Evolutionary conservation across 1,140 invertebrate species (phyloP).

Genomic region (Cylas formicarius): DNA sequence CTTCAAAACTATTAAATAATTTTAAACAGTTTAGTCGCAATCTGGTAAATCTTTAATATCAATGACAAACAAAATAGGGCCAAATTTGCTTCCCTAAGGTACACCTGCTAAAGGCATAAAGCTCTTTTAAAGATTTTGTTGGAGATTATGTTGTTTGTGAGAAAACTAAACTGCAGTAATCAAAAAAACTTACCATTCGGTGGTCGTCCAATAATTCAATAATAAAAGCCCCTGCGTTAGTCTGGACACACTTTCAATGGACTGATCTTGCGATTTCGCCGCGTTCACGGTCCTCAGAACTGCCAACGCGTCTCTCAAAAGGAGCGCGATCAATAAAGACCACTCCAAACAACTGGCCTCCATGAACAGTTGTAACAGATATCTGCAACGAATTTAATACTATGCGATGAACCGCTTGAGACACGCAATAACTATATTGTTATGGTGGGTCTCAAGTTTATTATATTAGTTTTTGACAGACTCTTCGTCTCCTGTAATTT

Average conservation of each 20-base stretch:
- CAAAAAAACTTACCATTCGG: conserved; percentile 58
- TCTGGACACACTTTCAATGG: conserved; percentile 58
- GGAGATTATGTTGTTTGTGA: neutral
- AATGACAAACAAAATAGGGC: too few species aligned
- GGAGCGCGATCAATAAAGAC: conserved; percentile 70
- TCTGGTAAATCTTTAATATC: too few species aligned
- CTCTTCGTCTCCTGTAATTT: too few species aligned
- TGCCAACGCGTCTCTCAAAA: conserved; percentile 75
- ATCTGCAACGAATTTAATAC: conserved; percentile 43
- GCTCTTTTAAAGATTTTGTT: neutral
- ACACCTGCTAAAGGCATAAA: too few species aligned
- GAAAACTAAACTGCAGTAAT: neutral
- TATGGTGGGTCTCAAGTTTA: too few species aligned
- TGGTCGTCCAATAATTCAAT: conserved; percentile 69
- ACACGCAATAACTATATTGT: too few species aligned
- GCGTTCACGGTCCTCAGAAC: conserved; percentile 73
- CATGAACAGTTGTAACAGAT: conserved; percentile 73
- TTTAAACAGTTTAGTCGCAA: too few species aligned
- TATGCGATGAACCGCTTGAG: too few species aligned
- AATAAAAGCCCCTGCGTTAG: conserved; percentile 66
- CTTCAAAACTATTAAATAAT: too few species aligned
- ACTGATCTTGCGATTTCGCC: conserved; percentile 63
- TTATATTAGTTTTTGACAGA: neutral
- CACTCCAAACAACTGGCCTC: conserved; percentile 83
- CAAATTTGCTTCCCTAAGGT: too few species aligned